Evolutionary conservation across 2,113 vertebrate genomes (phyloP).

Genomic region (Elanoides forficatus): DNA sequence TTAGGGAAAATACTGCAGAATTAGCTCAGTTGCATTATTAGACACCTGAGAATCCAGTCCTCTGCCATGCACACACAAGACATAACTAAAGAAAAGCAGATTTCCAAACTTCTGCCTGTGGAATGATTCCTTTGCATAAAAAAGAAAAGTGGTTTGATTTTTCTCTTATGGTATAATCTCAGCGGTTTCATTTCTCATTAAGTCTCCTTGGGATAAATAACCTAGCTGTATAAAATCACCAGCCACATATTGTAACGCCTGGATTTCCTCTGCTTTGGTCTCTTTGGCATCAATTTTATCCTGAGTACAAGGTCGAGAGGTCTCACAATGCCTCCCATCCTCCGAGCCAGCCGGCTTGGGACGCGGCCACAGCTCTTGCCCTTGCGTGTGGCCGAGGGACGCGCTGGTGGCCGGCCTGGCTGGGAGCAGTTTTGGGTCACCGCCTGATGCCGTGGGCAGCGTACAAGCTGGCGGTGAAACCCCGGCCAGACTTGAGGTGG

Average conservation of each 20-base stretch:
- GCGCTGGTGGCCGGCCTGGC: fast-evolving
- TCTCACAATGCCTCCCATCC: fast-evolving
- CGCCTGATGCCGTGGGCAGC: fast-evolving
- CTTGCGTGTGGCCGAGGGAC: fast-evolving
- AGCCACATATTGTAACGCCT: fast-evolving
- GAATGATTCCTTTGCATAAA: background rate
- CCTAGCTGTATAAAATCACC: background rate
- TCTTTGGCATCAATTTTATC: background rate
- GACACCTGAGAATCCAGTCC: background rate
- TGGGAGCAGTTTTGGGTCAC: background rate
- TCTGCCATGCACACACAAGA: background rate
- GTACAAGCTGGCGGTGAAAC: background rate
- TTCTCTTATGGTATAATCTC: background rate
- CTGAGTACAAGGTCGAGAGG: background rate
- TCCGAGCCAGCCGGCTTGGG: fast-evolving
- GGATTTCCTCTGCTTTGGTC: background rate
- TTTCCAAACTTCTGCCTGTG: background rate
- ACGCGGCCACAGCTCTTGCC: background rate
- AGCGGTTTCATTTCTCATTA: background rate
- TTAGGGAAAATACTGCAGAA: background rate
- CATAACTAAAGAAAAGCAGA: background rate
- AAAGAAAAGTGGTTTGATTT: background rate
- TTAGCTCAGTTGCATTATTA: background rate
- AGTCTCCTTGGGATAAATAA: background rate
- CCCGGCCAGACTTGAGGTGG: background rate